These are phyloP conservation scores for Coreoperca whiteheadi DNA, from an alignment of 2,113 vertebrate species.

Conservation along the genomic window DNA sequence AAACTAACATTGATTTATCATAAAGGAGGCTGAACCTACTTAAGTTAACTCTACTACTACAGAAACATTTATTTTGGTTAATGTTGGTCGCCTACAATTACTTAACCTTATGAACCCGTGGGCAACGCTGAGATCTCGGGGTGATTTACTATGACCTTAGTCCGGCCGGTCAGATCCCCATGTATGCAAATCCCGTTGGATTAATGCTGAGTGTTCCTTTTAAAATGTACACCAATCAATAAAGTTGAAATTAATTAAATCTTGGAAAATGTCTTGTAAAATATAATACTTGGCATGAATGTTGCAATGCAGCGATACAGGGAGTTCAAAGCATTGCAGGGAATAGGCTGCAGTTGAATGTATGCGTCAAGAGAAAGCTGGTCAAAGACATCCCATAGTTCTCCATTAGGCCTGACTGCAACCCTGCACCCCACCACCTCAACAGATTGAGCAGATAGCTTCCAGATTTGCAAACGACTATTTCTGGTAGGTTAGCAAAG, in stretches of 20 bases:
- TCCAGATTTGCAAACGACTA: constrained; percentile 65
- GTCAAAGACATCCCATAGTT: constrained; percentile 66
- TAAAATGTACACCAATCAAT: constrained; percentile 68
- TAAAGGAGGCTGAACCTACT: too few relatives aligned
- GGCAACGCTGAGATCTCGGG: constrained; percentile 77
- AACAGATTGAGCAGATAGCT: constrained; percentile 59
- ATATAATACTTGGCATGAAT: constrained; percentile 4
- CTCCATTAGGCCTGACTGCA: constrained; percentile 66
- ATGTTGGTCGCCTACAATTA: background rate
- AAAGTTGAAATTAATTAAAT: constrained; percentile 58
- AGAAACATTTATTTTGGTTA: background rate
- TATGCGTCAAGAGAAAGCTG: constrained; percentile 58
- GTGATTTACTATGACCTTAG: constrained; percentile 84
- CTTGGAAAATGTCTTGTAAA: constrained; percentile 33
- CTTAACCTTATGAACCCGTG: constrained; percentile 83
- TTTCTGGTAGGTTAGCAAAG: constrained; percentile 57
- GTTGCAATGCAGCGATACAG: constrained; percentile 16
- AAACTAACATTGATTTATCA: too few relatives aligned
- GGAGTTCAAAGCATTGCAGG: constrained; percentile 13
- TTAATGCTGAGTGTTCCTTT: constrained; percentile 75
- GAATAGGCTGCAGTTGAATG: constrained; percentile 37
- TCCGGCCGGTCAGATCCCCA: constrained; percentile 69
- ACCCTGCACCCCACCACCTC: constrained; percentile 63
- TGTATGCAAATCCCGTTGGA: constrained; percentile 80
- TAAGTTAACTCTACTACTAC: too few relatives aligned